phyloP scores from a whole-genome alignment of 2,888 invertebrate genomes.

The Penaeus monodon region DNA sequence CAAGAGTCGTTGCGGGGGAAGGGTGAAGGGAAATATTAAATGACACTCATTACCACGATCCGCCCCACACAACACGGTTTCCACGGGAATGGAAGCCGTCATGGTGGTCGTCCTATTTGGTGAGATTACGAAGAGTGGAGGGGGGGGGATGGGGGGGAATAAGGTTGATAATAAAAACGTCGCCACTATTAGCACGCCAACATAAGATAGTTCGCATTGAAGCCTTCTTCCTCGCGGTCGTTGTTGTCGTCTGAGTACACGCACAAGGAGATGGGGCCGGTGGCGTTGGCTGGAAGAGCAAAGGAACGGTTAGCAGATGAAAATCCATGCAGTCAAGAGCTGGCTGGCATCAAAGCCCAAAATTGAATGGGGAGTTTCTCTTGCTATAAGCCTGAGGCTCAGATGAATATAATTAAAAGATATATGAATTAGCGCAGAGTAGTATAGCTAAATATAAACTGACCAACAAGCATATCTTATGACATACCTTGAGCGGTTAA shows the following conservation, averaged over 20 bases:
- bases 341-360: too few species aligned
- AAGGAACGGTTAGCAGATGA: not conserved
- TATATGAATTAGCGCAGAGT: not conserved
- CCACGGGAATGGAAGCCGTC: too few species aligned
- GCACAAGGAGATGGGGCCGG: constrained; percentile 28
- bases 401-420: too few species aligned
- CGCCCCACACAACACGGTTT: not conserved
- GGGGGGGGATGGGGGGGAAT: not conserved
- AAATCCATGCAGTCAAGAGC: too few species aligned
- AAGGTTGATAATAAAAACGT: not conserved
- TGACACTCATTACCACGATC: not conserved
- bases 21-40: too few species aligned
- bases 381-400: too few species aligned
- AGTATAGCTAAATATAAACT: too few species aligned
- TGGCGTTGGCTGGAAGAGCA: constrained; percentile 35
- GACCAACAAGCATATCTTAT: not conserved
- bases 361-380: too few species aligned
- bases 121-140: not conserved
- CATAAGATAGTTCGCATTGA: constrained; percentile 40
- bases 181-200: constrained; percentile 31
- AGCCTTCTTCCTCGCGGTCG: constrained; percentile 37
- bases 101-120: too few species aligned
- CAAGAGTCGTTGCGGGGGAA: too few species aligned
- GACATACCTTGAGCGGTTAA: constrained; percentile 25
- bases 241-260: constrained; percentile 33